phyloP scores from a whole-genome alignment of 2,888 invertebrate genomes.

The Falcaria lacertinaria region DNA sequence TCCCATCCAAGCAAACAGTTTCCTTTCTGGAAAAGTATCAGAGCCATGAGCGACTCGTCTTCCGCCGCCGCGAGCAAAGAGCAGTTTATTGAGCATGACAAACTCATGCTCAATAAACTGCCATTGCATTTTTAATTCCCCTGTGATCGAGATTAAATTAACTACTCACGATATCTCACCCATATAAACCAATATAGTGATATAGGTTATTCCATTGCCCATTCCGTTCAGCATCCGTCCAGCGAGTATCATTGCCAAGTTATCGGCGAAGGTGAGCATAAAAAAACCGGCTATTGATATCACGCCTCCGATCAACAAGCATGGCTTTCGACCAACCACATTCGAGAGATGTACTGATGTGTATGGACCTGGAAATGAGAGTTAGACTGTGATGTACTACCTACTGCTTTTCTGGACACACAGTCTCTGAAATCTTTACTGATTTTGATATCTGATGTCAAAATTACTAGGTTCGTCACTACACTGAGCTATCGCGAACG shows the following conservation, averaged over 20 bases:
- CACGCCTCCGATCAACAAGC: conserved; percentile 7
- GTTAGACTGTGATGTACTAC: background rate
- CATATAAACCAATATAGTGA: conserved; percentile 7
- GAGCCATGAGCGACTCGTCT: too few species aligned
- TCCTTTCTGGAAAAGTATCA: too few species aligned
- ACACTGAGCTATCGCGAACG: too few species aligned
- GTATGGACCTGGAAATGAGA: conserved; percentile 7
- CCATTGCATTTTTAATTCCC: too few species aligned
- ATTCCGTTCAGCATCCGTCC: conserved; percentile 5
- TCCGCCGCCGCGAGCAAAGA: too few species aligned
- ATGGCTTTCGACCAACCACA: conserved; percentile 10
- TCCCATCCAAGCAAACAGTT: too few species aligned
- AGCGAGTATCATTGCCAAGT: conserved; percentile 3
- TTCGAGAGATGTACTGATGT: conserved; percentile 8
- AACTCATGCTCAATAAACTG: too few species aligned
- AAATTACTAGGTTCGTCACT: too few species aligned
- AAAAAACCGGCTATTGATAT: conserved; percentile 1
- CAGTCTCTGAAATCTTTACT: too few species aligned
- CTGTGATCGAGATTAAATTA: background rate
- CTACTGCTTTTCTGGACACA: too few species aligned
- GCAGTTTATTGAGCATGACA: too few species aligned
- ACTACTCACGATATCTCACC: conserved; percentile 9
- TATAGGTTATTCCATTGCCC: background rate
- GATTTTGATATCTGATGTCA: too few species aligned
- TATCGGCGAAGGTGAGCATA: conserved; percentile 2